Conservation (phyloP, 2,797 vertebrate genomes). For the Threskiornis aethiopicus region DNA sequence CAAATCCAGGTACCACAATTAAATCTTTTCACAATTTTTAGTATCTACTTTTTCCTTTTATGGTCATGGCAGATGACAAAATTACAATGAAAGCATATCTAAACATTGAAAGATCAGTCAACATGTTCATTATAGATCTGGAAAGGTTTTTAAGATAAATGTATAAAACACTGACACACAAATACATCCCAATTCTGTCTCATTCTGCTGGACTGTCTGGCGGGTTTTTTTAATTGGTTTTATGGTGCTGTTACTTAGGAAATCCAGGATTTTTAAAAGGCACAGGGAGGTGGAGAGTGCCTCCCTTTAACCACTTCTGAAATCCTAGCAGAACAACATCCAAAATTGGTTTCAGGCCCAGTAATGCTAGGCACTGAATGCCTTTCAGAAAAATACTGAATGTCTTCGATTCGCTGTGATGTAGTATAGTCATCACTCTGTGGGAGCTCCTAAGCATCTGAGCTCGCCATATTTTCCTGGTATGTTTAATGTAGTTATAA, state of each 20-base stretch:
- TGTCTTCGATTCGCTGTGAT: neutral
- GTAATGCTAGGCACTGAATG: neutral
- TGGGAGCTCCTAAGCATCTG: neutral
- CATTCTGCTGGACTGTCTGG: neutral
- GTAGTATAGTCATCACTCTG: neutral
- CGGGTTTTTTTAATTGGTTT: neutral
- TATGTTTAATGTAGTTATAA: neutral
- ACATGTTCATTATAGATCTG: neutral
- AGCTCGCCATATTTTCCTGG: neutral
- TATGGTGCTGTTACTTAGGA: neutral
- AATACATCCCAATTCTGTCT: neutral
- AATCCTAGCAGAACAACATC: neutral
- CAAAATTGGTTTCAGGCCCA: neutral
- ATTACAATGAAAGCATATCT: neutral
- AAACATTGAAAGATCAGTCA: neutral
- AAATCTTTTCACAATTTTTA: neutral
- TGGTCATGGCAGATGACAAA: neutral
- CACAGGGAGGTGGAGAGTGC: neutral
- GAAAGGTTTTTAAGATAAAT: neutral
- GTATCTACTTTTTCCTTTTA: neutral
- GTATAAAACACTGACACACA: neutral
- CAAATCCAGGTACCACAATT: slow-evolving; percentile 45
- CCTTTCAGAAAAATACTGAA: neutral
- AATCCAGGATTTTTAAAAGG: neutral
- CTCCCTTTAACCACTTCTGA: neutral